Percentiles rank a stretch among this genome's conserved stretches.
phyloP scores from a whole-genome alignment of 2,797 vertebrate genomes.

The Trachops cirrhosus region DNA sequence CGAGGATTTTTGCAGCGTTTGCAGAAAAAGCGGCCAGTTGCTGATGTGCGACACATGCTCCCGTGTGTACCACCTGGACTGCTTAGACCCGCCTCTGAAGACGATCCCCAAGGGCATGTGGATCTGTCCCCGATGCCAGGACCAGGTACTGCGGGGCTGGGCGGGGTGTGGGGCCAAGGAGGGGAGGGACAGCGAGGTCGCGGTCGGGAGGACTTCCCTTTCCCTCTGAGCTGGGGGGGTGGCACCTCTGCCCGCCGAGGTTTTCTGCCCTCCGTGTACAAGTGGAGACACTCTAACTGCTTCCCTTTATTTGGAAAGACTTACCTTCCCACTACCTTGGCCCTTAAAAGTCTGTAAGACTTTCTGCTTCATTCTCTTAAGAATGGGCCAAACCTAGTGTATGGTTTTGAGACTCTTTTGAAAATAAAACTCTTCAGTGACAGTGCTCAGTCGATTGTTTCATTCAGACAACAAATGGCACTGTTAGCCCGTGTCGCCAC shows the following conservation, averaged over 20 bases:
- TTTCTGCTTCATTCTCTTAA: conserved; percentile 52
- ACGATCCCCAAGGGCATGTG: conserved; percentile 99
- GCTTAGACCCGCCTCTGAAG: conserved; percentile 99
- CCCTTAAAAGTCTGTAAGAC: not conserved
- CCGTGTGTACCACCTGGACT: conserved; percentile 99
- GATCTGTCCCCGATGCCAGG: conserved; percentile 99
- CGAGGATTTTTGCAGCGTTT: conserved; percentile 99
- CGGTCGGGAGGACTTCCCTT: too few relatives aligned
- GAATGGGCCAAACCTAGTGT: not conserved
- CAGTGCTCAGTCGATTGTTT: not conserved
- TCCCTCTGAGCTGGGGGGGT: not conserved
- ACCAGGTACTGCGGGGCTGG: conserved; percentile 90
- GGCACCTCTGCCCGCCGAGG: not conserved
- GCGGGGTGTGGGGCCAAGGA: not conserved
- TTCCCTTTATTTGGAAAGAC: conserved; percentile 9
- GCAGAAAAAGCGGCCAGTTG: conserved; percentile 99
- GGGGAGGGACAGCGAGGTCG: fast-evolving
- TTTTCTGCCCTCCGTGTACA: not conserved
- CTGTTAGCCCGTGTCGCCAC: conserved; percentile 38
- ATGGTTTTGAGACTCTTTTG: conserved; percentile 15
- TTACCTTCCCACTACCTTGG: not conserved
- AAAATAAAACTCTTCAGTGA: conserved; percentile 33
- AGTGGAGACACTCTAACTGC: conserved; percentile 11
- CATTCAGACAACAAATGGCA: not conserved
- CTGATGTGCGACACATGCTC: conserved; percentile 99